A percentile compares a stretch with the other conserved stretches of the same genome.
Evolutionary conservation across 2,888 invertebrate species (phyloP).

Genomic region (Lampropteryx suffumata): DNA sequence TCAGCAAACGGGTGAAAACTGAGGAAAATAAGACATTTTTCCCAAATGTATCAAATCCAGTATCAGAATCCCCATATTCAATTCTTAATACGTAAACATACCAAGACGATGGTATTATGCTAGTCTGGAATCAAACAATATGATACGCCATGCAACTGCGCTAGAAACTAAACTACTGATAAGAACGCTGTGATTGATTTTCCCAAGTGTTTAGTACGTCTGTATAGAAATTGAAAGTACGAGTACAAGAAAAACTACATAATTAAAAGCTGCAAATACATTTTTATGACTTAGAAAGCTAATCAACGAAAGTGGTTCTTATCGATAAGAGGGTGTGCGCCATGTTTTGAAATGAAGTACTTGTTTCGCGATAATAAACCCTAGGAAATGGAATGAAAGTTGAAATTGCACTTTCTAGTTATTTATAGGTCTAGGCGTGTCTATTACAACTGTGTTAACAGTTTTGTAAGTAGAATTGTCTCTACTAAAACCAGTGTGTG

Average conservation of each 20-base stretch:
- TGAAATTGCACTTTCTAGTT: conserved; percentile 25
- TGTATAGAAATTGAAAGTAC: conserved; percentile 20
- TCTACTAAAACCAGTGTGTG: conserved; percentile 23
- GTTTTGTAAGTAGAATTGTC: conserved; percentile 28
- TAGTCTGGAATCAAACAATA: no score
- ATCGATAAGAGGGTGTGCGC: conserved; percentile 15
- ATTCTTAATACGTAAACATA: no score
- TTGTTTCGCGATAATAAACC: conserved; percentile 17
- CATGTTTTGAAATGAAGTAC: conserved; percentile 10
- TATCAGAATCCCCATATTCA: no score
- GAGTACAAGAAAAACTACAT: conserved; percentile 8
- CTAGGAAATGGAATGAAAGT: conserved; percentile 25
- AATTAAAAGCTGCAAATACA: conserved; percentile 24
- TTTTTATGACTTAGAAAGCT: conserved; percentile 35
- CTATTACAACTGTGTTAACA: conserved; percentile 19
- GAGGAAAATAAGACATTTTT: no score
- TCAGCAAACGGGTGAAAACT: no score
- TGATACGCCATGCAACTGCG: no score
- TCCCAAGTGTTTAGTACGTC: neutral
- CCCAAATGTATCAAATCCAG: no score
- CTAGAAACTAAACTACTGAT: neutral
- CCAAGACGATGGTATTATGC: no score
- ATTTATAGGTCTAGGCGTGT: conserved; percentile 18
- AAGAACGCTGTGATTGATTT: neutral
- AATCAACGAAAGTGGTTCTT: conserved; percentile 32